Conservation (phyloP, 2,113 vertebrate genomes). For the Illadopsis cleaveri region DNA sequence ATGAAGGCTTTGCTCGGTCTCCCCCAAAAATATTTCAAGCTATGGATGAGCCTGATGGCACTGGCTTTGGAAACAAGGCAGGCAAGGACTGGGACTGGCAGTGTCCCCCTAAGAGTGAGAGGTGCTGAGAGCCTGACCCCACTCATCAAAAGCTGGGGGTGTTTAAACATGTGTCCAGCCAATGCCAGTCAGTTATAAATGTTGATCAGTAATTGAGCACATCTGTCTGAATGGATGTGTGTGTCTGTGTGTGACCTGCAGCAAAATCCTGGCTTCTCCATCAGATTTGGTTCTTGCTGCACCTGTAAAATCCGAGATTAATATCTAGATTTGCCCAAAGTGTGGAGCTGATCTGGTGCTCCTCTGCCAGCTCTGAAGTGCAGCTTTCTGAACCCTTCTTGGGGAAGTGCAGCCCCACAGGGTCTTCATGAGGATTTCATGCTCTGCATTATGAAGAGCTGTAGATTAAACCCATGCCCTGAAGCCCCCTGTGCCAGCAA, state of each 20-base stretch:
- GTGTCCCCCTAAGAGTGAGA: rapidly evolving
- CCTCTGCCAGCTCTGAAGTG: rapidly evolving
- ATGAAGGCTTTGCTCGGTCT: neutral
- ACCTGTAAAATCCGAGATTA: neutral
- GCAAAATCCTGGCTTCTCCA: neutral
- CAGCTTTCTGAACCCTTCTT: neutral
- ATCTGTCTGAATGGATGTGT: neutral
- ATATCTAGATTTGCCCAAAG: neutral
- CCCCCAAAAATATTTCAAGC: rapidly evolving
- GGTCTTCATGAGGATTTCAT: neutral
- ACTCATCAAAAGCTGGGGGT: neutral
- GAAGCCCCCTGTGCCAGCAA: neutral
- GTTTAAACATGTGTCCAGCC: neutral
- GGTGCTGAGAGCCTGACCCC: neutral
- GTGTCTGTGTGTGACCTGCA: neutral
- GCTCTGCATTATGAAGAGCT: neutral
- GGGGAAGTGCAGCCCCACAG: neutral
- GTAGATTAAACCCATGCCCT: neutral
- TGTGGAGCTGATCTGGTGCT: neutral
- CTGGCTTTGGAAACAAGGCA: neutral
- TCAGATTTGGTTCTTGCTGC: neutral
- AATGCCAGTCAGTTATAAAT: neutral
- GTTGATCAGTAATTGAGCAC: neutral
- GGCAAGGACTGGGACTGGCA: neutral
- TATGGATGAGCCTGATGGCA: neutral